Percentiles rank a stretch among this genome's conserved stretches.
Evolutionary conservation across 2,888 invertebrate genomes (phyloP).

Genomic region (Palloptera scutellata): DNA sequence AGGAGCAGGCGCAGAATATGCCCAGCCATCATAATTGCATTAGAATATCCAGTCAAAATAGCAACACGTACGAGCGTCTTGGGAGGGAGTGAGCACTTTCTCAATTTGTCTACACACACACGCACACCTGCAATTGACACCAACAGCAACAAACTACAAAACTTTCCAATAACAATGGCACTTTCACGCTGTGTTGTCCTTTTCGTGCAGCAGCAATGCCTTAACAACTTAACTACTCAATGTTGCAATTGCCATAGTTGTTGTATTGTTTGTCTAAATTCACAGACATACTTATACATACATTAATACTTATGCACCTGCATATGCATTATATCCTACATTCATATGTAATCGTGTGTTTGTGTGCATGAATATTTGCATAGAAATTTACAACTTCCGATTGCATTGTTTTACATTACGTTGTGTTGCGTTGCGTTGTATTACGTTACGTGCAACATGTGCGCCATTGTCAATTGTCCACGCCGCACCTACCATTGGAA

Average conservation of each 20-base stretch:
- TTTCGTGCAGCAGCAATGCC: too few relatives aligned
- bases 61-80: neutral
- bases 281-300: neutral
- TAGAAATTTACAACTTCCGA: conserved; percentile 17
- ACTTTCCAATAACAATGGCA: too few relatives aligned
- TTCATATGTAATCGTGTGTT: too few relatives aligned
- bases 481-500: conserved; percentile 19
- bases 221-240: too few relatives aligned
- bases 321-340: too few relatives aligned
- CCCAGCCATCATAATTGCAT: neutral
- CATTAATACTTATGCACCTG: neutral
- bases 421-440: neutral
- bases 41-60: neutral
- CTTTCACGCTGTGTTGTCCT: too few relatives aligned
- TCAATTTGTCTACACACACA: too few relatives aligned
- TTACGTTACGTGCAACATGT: conserved; percentile 22
- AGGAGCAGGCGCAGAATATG: neutral
- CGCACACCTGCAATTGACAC: too few relatives aligned
- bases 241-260: too few relatives aligned
- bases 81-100: too few relatives aligned
- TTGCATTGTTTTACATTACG: neutral
- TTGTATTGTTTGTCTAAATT: neutral
- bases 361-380: too few relatives aligned
- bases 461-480: conserved; percentile 17
- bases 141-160: too few relatives aligned